These are phyloP conservation scores for Aphelenchoides fujianensis DNA, from an alignment of 1,140 invertebrate species.

Conservation along the genomic window DNA sequence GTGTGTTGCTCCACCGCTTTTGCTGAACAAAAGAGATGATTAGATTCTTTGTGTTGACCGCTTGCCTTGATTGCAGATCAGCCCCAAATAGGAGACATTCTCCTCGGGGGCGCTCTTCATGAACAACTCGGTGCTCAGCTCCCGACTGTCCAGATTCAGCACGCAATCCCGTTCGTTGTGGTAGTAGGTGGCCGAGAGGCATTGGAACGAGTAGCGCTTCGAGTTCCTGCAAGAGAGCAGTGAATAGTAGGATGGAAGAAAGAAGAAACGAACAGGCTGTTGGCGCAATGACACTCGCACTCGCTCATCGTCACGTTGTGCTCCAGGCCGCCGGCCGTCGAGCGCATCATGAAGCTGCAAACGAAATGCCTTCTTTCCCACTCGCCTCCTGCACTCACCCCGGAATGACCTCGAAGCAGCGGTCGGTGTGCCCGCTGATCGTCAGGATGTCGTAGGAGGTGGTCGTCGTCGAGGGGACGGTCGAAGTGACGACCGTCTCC, in stretches of 20 bases:
- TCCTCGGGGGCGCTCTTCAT: constrained; percentile 23
- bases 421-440: constrained; percentile 3
- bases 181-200: constrained; percentile 58
- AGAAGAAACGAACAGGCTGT: constrained; percentile 56
- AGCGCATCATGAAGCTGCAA: constrained; percentile 32
- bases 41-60: constrained; percentile 13
- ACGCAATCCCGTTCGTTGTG: constrained; percentile 56
- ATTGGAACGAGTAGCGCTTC: constrained; percentile 57
- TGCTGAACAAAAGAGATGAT: constrained; percentile 21
- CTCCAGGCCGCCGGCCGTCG: constrained; percentile 55
- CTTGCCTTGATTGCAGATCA: constrained; percentile 42
- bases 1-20: constrained; percentile 19
- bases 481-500: not conserved
- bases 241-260: constrained; percentile 16
- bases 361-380: too few relatives aligned
- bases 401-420: constrained; percentile 52
- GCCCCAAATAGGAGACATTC: constrained; percentile 53
- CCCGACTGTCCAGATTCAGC: constrained; percentile 55
- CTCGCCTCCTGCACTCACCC: too few relatives aligned
- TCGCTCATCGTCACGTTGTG: constrained; percentile 55
- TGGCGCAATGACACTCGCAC: constrained; percentile 56
- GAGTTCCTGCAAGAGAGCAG: constrained; percentile 34
- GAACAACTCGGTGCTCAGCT: constrained; percentile 44
- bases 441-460: not conserved
- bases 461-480: not conserved